A percentile compares a stretch with the other conserved stretches of the same genome.
phyloP scores from a whole-genome alignment of 2,797 vertebrate species.

The Synanceia verrucosa region DNA sequence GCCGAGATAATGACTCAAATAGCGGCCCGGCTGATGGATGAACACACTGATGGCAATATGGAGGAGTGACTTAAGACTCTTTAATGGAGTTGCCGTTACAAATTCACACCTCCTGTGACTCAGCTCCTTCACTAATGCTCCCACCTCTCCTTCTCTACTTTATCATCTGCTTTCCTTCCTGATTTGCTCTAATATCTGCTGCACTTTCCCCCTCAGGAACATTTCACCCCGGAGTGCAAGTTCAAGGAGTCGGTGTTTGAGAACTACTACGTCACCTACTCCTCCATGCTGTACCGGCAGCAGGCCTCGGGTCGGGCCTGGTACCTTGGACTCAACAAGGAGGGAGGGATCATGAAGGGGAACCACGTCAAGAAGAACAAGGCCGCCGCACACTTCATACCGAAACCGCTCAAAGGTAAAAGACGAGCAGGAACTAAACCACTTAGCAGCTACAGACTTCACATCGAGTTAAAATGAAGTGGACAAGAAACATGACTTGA shows the following conservation, averaged over 20 bases:
- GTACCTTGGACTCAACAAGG: constrained; percentile 99
- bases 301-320: constrained; percentile 96
- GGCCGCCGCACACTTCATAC: constrained; percentile 97
- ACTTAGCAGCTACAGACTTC: background rate
- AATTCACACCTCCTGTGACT: constrained; percentile 3
- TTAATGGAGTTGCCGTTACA: constrained; percentile 24
- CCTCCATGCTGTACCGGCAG: constrained; percentile 98
- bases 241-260: constrained; percentile 99
- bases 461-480: background rate
- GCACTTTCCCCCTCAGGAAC: constrained; percentile 84
- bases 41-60: constrained; percentile 27
- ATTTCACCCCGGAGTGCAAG: constrained; percentile 98
- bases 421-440: background rate
- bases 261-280: constrained; percentile 99
- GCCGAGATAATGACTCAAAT: constrained; percentile 58
- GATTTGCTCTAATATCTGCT: constrained; percentile 44
- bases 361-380: constrained; percentile 99
- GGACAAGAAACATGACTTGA: too few relatives aligned
- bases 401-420: constrained; percentile 98
- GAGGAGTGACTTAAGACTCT: constrained; percentile 29
- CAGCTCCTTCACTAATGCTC: background rate
- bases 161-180: constrained; percentile 34
- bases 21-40: constrained; percentile 45
- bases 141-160: constrained; percentile 21
- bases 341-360: constrained; percentile 98